These are phyloP conservation scores for Orthonychiurus folsomi DNA, from an alignment of 2,888 invertebrate genomes.

Conservation along the genomic window DNA sequence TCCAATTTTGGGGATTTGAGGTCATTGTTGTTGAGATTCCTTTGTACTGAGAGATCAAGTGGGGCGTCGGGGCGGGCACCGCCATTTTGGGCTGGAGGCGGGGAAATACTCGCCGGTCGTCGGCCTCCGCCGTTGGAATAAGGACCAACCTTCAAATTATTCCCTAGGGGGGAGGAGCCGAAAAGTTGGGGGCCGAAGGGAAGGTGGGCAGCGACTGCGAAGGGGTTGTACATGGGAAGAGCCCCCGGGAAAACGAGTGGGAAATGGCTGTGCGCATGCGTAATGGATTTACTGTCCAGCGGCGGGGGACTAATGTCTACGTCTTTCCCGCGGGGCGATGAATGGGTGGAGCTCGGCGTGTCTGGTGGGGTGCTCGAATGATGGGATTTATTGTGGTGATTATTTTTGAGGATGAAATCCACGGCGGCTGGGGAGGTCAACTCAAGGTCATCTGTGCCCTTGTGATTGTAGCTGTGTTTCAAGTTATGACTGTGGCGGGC, in stretches of 20 bases:
- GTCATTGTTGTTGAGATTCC: slow-evolving; percentile 6
- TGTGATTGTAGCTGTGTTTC: not conserved
- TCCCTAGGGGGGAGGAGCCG: slow-evolving; percentile 11
- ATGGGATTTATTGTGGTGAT: slow-evolving; percentile 7
- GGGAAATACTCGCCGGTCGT: not conserved
- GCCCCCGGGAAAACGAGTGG: slow-evolving; percentile 37
- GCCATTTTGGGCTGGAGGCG: not conserved
- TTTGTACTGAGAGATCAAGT: slow-evolving; percentile 31
- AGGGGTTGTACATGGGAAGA: slow-evolving; percentile 38
- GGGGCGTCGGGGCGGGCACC: slow-evolving; percentile 19
- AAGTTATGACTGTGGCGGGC: slow-evolving; percentile 10
- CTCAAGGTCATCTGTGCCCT: not conserved
- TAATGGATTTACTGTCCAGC: slow-evolving; percentile 14
- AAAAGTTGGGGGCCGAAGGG: slow-evolving; percentile 35
- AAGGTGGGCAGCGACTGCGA: slow-evolving; percentile 30
- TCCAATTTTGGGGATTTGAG: no score
- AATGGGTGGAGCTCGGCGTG: slow-evolving; percentile 29
- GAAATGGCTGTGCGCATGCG: slow-evolving; percentile 24
- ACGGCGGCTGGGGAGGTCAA: not conserved
- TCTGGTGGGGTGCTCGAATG: slow-evolving; percentile 22
- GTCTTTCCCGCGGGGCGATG: slow-evolving; percentile 20
- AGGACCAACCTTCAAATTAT: not conserved
- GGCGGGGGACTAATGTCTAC: slow-evolving; percentile 19
- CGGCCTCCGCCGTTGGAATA: not conserved
- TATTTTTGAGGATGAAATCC: slow-evolving; percentile 13